Base-by-base conservation (phyloP, 2,888 invertebrate species). In the Scrobipalpa costella region DNA sequence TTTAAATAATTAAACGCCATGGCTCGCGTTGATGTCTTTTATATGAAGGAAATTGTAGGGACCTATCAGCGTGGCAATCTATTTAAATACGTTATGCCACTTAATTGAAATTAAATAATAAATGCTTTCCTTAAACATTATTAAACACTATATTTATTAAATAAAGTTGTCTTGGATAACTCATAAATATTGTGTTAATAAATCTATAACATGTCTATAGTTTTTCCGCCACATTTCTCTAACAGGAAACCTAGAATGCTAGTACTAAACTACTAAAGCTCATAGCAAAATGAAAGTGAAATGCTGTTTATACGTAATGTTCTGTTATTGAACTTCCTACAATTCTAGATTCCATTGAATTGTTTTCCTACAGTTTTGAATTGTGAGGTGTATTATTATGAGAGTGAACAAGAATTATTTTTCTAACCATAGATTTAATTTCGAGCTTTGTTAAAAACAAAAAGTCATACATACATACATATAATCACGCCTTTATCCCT, bases 281-380 rank as follows among this genome's bases (percentile, higher is more conserved):
- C 11, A 50, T 21, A 50, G 19, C 1, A 17, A 50, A 50, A 50
- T 11, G 50, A 50, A 50, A 50, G 50, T 21, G 50, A 50, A 50
- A 21, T 19, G 1, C 7, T 21, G 21, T 50, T 5, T 21, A 19
- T 21, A 21, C 15, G 7, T 50, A 50, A 17, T 50, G 50, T 15
- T 44, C 44, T 44, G 7, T n/a, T 17, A 17, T 2, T 21, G 17
- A 21, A 17, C 17, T 7, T 21, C 1, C 9, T 50, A 50, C 11
- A 21, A 21, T 50, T 19, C 19, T 19, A 19, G 19, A 19, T 19
- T 17, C 7, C 9, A 50, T 21, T 9, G 21, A 19, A 50, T 21
- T 50, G 8, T 50, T 50, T 50, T 7, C 6, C 8, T 50, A n/a
- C n/a, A 7, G 7, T 15, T 19, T 11, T 50, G 49, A 15, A 9